Percentiles rank a stretch among this genome's conserved stretches.
Evolutionary conservation across 2,113 vertebrate genomes (phyloP).

Genomic region (Datnioides undecimradiatus): DNA sequence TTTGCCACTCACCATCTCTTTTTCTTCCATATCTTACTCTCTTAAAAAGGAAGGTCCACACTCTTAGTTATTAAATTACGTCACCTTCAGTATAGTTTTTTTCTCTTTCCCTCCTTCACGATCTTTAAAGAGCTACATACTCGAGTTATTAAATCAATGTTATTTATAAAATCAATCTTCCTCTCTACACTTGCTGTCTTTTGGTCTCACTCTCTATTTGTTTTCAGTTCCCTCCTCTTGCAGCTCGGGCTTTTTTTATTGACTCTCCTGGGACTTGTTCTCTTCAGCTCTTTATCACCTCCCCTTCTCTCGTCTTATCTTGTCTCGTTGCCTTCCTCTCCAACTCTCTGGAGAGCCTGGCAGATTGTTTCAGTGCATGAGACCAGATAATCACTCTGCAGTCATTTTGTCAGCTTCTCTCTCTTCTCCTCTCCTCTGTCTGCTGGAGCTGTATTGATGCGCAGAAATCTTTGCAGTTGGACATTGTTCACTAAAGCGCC

Average conservation of each 20-base stretch:
- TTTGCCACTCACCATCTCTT: slow-evolving; percentile 1
- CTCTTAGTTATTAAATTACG: slow-evolving; percentile 28
- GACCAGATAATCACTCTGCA: slow-evolving; percentile 76
- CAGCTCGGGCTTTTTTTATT: slow-evolving; percentile 53
- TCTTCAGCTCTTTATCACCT: slow-evolving; percentile 68
- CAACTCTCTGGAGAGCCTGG: slow-evolving; percentile 69
- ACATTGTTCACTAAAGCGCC: slow-evolving; percentile 38
- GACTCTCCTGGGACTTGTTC: slow-evolving; percentile 68
- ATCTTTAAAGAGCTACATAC: slow-evolving; percentile 41
- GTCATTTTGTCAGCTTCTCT: slow-evolving; percentile 66
- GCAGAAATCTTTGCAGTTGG: slow-evolving; percentile 42
- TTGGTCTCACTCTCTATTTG: slow-evolving; percentile 50
- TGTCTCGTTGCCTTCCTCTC: slow-evolving; percentile 66
- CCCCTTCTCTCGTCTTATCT: slow-evolving; percentile 67
- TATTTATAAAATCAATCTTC: slow-evolving; percentile 71
- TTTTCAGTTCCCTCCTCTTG: slow-evolving; percentile 42
- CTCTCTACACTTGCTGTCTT: slow-evolving; percentile 34
- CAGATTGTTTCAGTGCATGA: slow-evolving; percentile 76
- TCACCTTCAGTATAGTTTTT: background rate
- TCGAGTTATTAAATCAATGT: slow-evolving; percentile 59
- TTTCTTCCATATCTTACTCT: background rate
- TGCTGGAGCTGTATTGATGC: slow-evolving; percentile 61
- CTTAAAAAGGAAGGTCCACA: slow-evolving; percentile 13
- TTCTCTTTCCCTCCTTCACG: background rate
- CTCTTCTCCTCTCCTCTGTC: slow-evolving; percentile 14